Evolutionary conservation across 1,140 invertebrate species (phyloP).

Genomic region (Orius insidiosus): DNA sequence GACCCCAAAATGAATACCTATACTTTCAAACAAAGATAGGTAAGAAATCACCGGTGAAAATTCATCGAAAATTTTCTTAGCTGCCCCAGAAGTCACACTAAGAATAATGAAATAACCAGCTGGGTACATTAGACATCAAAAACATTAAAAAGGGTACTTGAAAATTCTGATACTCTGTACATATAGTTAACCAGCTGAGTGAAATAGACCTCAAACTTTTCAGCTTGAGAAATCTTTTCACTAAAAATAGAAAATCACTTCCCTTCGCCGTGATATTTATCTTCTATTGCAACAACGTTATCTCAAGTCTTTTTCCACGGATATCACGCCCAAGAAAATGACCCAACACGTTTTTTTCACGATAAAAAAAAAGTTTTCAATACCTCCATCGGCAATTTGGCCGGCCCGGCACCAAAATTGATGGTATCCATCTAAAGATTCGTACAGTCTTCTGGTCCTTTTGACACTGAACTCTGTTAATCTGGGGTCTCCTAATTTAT

Average conservation of each 20-base stretch:
- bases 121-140: not conserved
- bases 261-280: not conserved
- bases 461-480: too few species aligned
- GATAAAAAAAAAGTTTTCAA: constrained; percentile 16
- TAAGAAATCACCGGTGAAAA: not conserved
- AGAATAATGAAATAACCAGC: not conserved
- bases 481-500: too few species aligned
- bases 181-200: too few species aligned
- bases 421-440: constrained; percentile 24
- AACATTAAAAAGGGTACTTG: too few species aligned
- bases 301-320: not conserved
- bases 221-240: not conserved
- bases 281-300: not conserved
- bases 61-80: not conserved
- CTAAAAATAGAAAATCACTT: not conserved
- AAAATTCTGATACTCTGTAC: too few species aligned
- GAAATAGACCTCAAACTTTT: too few species aligned
- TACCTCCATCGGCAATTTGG: constrained; percentile 81
- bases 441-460: not conserved
- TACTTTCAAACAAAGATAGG: not conserved
- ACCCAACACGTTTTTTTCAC: constrained; percentile 2
- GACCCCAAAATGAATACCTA: too few species aligned
- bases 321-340: not conserved
- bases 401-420: constrained; percentile 83
- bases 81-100: not conserved